Evolutionary conservation across 2,113 vertebrate genomes (phyloP), one percentile per base, ranked within the genome.

Genomic region (Sarotherodon lohbergeri): DNA sequence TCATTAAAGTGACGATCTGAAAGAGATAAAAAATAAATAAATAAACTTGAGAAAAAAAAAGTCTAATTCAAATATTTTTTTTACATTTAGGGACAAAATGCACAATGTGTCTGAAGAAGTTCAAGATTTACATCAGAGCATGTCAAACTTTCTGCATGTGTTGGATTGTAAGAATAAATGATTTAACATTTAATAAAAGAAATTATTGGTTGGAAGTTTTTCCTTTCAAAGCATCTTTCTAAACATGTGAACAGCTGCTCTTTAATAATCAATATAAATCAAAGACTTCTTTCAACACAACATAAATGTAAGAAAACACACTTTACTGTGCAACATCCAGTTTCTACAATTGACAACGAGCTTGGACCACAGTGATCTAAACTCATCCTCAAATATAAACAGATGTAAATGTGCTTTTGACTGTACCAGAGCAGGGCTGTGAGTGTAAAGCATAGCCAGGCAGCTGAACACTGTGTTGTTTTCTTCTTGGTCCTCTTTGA

Each of bases 401-500:
- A 50, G 27, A 7, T 29, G 16, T 54, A 3, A 27, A 14, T 22
- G 17, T 27, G 9, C n/a, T 52, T 17, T 76, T 10, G 22, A 48
- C 41, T 10, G 56, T 93, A 96, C 95, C 95, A 96, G 79, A 55
- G 82, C 68, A 81, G 96, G 95, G 29, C 84, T 95, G 66, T 92
- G 94, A n/a, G 95, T 95, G 87, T 98, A 96, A 29, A 98, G 95
- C 93, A 97, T 95, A 17, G 89, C 80, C 93, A 98, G 95, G 86
- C 97, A 98, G 59, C 80, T 95, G 73, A 97, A 97, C 16, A 98
- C 94, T 0, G 97, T 98, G 84, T 96, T 93, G 94, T 98, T 98
- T 80, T 98, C 98, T 92, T 98, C 97, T 83, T 97, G 66, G 92
- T 98, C 98, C 81, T 98, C 97, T 92, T 96, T 97, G 29, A 98